A percentile compares a stretch with the other conserved stretches of the same genome.
Conservation (phyloP, 1,140 invertebrate species). For the Heliconius melpomene region DNA sequence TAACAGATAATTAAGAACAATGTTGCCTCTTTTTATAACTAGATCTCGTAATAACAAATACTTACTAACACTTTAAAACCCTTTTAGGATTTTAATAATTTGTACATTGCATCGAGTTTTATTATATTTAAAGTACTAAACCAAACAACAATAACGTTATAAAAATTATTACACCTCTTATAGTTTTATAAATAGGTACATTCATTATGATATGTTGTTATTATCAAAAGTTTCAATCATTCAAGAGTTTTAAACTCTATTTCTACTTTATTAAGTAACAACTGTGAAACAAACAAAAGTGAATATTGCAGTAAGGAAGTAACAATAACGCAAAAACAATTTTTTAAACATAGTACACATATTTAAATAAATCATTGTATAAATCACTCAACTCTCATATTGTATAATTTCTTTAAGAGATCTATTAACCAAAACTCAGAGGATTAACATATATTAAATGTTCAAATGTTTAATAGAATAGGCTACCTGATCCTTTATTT, state of each 20-base stretch:
- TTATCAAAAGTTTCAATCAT: constrained; percentile 15
- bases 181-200: constrained; percentile 4
- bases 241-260: constrained; percentile 30
- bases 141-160: constrained; percentile 13
- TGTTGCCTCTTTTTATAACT: not conserved
- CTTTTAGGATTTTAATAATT: constrained; percentile 30
- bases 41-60: constrained; percentile 17
- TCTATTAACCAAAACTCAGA: too few species aligned
- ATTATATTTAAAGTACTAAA: constrained; percentile 24
- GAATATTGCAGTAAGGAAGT: not conserved
- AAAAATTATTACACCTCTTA: not conserved
- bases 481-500: too few species aligned
- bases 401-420: not conserved
- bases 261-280: constrained; percentile 18
- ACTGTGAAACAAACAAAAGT: not conserved
- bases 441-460: not conserved
- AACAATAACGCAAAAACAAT: not conserved
- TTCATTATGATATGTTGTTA: constrained; percentile 16
- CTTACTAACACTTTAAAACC: constrained; percentile 19
- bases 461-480: not conserved
- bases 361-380: not conserved
- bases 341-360: not conserved
- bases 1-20: not conserved
- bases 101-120: constrained; percentile 33
- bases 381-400: not conserved